phyloP scores from a whole-genome alignment of 2,888 invertebrate species.

The Nomada flava region DNA sequence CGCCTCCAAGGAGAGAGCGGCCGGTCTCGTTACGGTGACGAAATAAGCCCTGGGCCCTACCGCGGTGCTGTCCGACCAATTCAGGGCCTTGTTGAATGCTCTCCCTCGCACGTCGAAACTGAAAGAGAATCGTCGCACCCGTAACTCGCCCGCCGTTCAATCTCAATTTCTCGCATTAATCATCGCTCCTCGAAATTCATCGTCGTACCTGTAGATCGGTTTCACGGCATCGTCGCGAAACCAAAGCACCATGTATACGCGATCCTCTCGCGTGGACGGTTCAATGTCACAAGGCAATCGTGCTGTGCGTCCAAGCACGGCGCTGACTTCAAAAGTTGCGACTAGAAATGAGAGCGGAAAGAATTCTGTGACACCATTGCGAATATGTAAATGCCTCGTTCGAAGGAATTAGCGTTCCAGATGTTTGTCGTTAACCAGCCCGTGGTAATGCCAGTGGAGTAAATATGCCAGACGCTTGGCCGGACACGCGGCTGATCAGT shows the following conservation, averaged over 20 bases:
- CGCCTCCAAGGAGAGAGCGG: constrained; percentile 84
- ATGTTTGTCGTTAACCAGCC: not conserved
- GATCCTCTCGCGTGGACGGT: constrained; percentile 92
- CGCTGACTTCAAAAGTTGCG: constrained; percentile 90
- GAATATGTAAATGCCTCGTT: too few relatives aligned
- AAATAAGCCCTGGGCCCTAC: constrained; percentile 85
- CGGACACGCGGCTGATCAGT: constrained; percentile 12
- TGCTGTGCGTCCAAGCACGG: constrained; percentile 93
- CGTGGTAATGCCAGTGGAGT: constrained; percentile 1
- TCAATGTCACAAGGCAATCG: constrained; percentile 95
- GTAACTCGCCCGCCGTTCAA: not conserved
- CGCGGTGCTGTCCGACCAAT: constrained; percentile 85
- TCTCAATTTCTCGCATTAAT: too few relatives aligned
- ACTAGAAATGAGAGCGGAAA: constrained; percentile 84
- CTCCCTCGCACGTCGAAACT: constrained; percentile 86
- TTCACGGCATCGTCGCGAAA: constrained; percentile 94
- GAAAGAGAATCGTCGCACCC: not conserved
- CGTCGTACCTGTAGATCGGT: constrained; percentile 93
- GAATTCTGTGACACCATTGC: not conserved
- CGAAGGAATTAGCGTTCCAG: not conserved
- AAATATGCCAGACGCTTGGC: not conserved
- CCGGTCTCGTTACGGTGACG: constrained; percentile 85
- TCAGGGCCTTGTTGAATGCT: constrained; percentile 84
- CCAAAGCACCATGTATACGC: constrained; percentile 97
- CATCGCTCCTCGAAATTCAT: not conserved